These are phyloP conservation scores for Chaenodraco wilsoni DNA, from an alignment of 2,797 vertebrate genomes.

Conservation along the genomic window DNA sequence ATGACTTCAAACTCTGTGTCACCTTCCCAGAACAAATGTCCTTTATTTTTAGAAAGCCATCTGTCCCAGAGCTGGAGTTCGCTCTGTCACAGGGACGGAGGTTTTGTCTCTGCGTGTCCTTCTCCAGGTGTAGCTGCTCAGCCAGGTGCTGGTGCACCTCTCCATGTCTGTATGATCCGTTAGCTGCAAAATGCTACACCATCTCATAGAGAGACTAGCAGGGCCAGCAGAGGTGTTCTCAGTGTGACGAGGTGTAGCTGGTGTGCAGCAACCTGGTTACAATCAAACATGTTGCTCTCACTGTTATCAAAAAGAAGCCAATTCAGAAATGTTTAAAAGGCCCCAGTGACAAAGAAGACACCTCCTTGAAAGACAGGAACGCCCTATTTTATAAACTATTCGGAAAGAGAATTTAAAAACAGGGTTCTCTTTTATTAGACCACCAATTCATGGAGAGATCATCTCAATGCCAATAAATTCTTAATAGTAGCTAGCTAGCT, in stretches of 20 bases:
- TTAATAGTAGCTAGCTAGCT: background rate
- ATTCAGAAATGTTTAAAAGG: background rate
- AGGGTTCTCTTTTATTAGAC: conserved; percentile 8
- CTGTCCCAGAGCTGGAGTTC: conserved; percentile 64
- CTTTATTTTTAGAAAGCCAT: conserved; percentile 73
- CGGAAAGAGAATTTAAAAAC: too few relatives aligned
- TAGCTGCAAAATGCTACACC: conserved; percentile 51
- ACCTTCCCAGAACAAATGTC: conserved; percentile 62
- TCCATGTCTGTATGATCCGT: conserved; percentile 40
- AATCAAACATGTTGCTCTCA: conserved; percentile 21
- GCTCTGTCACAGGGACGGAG: conserved; percentile 54
- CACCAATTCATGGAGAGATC: conserved; percentile 13
- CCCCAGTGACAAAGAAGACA: background rate
- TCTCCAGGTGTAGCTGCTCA: conserved; percentile 51
- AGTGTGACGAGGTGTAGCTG: conserved; percentile 18
- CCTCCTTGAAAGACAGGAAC: background rate
- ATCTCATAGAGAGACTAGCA: conserved; percentile 34
- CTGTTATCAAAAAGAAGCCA: conserved; percentile 22
- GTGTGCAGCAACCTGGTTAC: conserved; percentile 28
- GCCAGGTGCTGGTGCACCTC: conserved; percentile 43
- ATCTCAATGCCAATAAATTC: conserved; percentile 13
- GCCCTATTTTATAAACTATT: background rate
- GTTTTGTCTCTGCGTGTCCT: conserved; percentile 56
- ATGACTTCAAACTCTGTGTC: conserved; percentile 56
- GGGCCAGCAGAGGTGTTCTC: conserved; percentile 20